Percentiles rank a stretch among this genome's conserved stretches.
Conservation (phyloP, 1,140 invertebrate genomes). For the Cherax destructor region DNA sequence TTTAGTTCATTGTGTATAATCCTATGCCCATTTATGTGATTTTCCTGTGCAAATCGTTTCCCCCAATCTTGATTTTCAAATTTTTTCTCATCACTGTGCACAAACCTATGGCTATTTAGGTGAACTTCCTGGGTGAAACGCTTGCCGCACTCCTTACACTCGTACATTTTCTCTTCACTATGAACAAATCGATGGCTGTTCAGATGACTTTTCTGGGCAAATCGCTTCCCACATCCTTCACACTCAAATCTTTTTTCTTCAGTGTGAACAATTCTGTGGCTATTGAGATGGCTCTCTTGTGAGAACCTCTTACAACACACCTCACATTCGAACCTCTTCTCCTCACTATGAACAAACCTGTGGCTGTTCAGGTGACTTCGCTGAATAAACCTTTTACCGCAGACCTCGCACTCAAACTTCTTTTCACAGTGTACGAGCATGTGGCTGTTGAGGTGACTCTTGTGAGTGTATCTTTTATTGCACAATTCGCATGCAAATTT, state of each 20-base stretch:
- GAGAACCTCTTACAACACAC: slow-evolving; percentile 44
- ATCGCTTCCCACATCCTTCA: slow-evolving; percentile 88
- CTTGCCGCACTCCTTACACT: slow-evolving; percentile 54
- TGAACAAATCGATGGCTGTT: slow-evolving; percentile 53
- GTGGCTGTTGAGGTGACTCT: slow-evolving; percentile 93
- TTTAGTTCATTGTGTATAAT: slow-evolving; percentile 83
- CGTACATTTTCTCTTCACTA: slow-evolving; percentile 50
- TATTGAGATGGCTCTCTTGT: slow-evolving; percentile 48
- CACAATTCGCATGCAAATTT: slow-evolving; percentile 89
- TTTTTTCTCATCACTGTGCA: slow-evolving; percentile 57
- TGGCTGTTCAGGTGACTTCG: slow-evolving; percentile 95
- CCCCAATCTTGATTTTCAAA: slow-evolving; percentile 51
- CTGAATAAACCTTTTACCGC: slow-evolving; percentile 92
- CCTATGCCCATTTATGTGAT: slow-evolving; percentile 92
- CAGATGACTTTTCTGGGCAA: slow-evolving; percentile 51
- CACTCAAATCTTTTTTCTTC: slow-evolving; percentile 91
- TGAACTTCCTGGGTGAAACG: slow-evolving; percentile 58
- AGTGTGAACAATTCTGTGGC: slow-evolving; percentile 77
- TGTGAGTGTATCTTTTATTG: slow-evolving; percentile 92
- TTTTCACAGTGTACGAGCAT: slow-evolving; percentile 90
- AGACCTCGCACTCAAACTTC: slow-evolving; percentile 91
- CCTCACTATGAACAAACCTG: slow-evolving; percentile 88
- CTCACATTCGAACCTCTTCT: slow-evolving; percentile 55
- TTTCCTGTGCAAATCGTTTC: slow-evolving; percentile 87
- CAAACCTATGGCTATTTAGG: slow-evolving; percentile 50